Base-by-base conservation (phyloP, 2,797 vertebrate species). In the Trematomus bernacchii region DNA sequence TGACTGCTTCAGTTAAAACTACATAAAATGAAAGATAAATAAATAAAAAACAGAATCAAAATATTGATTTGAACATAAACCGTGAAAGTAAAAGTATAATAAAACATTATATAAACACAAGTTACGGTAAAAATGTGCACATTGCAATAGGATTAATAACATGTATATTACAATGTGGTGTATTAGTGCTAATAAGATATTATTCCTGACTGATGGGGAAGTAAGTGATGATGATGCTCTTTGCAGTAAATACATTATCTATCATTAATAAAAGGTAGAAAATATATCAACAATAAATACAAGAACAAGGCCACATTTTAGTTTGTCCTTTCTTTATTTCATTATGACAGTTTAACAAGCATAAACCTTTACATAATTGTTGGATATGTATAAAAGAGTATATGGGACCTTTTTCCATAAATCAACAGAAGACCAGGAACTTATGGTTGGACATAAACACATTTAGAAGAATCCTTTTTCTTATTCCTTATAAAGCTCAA, bases 321-420 rank as follows among this genome's bases (percentile, higher is more conserved):
- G 14, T 53, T 66, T 42, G 48, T 48, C 19, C 21, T 60, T 6
- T 53, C 5, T 33, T 12, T 6, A 52, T 21, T 66, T 77, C 66
- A 71, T 60, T 71, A 40, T 16, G 37, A 27, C 27, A 43, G 4
- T 4, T 48, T 15, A 46, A 10, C 13, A 16, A n/a, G 4, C 57
- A 40, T 27, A n/a, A 59, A 23, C 18, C 11, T n/a, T 30, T 23
- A 33, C 27, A 33, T 46, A 8, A 46, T 15, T 12, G 19, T 12
- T 9, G 18, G 9, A 23, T 27, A 23, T 11, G 15, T 19, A 27
- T 18, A 27, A 27, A 27, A 14, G 30, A 27, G 19, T 48, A 37
- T 46, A 46, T 6, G 30, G 6, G 40, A 57, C 10, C 13, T 21
- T 48, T 5, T 43, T 14, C 30, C 5, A 7, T 3, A 19, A 43